phyloP scores from a whole-genome alignment of 2,113 vertebrate genomes.

The Azemiops feae region DNA sequence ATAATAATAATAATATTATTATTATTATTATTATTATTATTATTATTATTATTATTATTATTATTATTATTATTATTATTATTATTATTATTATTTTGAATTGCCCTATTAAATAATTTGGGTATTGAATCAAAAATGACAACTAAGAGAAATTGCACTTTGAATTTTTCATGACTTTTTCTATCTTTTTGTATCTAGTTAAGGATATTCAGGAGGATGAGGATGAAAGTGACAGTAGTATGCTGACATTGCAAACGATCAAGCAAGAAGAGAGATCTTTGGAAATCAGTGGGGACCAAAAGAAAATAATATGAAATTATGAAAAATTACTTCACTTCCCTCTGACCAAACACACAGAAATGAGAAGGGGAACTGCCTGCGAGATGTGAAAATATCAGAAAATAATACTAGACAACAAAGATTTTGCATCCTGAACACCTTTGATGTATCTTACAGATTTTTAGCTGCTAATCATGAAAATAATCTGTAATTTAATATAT shows the following conservation, averaged over 20 bases:
- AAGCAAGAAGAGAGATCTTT: not conserved
- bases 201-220: not conserved
- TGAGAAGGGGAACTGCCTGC: not conserved
- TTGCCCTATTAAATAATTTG: not conserved
- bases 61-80: too few species aligned
- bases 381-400: not conserved
- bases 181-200: not conserved
- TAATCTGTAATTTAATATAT: not conserved
- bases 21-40: too few species aligned
- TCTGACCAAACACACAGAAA: not conserved
- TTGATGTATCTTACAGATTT: not conserved
- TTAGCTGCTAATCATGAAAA: not conserved
- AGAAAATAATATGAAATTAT: not conserved
- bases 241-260: not conserved
- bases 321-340: not conserved
- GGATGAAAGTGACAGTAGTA: not conserved
- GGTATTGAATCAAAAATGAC: not conserved
- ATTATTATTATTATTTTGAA: not conserved
- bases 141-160: not conserved
- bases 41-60: too few species aligned
- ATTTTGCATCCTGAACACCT: not conserved
- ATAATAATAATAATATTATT: too few species aligned
- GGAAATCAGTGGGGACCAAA: not conserved
- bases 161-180: not conserved
- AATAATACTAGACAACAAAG: not conserved